Base-by-base conservation (phyloP, 2,888 invertebrate species). In the Elegia similella region DNA sequence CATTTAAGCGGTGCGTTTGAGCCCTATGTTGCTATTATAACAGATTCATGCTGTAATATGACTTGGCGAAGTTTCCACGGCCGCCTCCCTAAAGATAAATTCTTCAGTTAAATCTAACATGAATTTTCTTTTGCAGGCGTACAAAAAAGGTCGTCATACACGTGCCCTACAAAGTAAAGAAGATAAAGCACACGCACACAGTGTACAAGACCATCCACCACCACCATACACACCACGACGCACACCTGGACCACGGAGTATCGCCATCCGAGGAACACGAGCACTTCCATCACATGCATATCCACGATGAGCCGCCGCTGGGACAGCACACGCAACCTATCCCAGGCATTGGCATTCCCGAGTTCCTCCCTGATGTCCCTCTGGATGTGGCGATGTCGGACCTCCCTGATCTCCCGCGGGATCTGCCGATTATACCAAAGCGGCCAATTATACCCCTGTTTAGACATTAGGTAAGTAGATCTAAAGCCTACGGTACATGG, bases 121-220 rank as follows among this genome's bases (percentile, higher is more conserved):
- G 2, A 23, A 23, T 23, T n/a, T n/a, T 50, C 50, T 54, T 62
- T 68, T 66, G 2, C 92, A 92, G 81, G 64, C 93, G 94, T 53
- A 91, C 92, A 59, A 94, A 95, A 67, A 93, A 94, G 69, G 94
- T 95, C 6, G 92, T 94, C 7, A 94, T 95, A 62, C 94, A 94
- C 72, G 93, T 95, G 15, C 95, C 95, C 0, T 93, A 93, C 72
- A 93, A 93, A 66, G 92, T 95, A 62, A 95, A 95, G 82, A 94
- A 93, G 67, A 92, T 94, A 62, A 94, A 94, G 67, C 95, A 95
- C 73, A 94, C 94, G 0, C 95, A 95, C 75, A 95, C 94, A 0
- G 91, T 95, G n/a, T 94, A 93, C 83, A 95, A 95, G 76, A 93
- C 94, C 0, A 87, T 95, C 42, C 93, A 94, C 50, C 93, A 93